Evolutionary conservation across 2,888 invertebrate species (phyloP).

Genomic region (Dione juno): DNA sequence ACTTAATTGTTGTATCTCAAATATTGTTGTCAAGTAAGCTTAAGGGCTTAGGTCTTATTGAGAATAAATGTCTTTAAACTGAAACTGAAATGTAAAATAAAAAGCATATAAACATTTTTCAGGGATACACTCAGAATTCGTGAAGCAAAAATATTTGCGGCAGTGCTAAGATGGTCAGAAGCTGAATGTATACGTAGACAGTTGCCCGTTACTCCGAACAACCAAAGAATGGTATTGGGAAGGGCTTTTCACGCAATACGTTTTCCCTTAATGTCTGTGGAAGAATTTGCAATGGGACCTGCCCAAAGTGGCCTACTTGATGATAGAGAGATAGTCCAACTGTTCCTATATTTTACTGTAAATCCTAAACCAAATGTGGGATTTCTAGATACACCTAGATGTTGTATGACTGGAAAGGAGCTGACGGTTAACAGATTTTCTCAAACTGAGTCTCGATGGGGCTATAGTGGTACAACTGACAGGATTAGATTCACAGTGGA

Average conservation of each 20-base stretch:
- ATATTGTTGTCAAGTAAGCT: no score
- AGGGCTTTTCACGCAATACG: slow-evolving; percentile 88
- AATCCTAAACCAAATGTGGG: slow-evolving; percentile 90
- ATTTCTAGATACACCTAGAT: slow-evolving; percentile 88
- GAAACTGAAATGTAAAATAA: no score
- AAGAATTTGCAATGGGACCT: slow-evolving; percentile 91
- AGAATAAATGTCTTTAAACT: no score
- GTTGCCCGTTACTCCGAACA: slow-evolving; percentile 85
- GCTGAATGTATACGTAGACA: slow-evolving; percentile 88
- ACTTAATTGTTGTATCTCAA: no score
- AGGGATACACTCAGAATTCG: slow-evolving; percentile 90
- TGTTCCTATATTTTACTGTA: slow-evolving; percentile 88
- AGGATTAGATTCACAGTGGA: slow-evolving; percentile 92
- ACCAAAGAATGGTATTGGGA: slow-evolving; percentile 88
- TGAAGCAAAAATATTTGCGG: slow-evolving; percentile 90
- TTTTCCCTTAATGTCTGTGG: slow-evolving; percentile 93
- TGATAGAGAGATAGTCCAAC: slow-evolving; percentile 89
- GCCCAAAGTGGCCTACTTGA: slow-evolving; percentile 89
- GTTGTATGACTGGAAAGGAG: slow-evolving; percentile 91
- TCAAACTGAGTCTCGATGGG: slow-evolving; percentile 91
- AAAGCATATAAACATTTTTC: slow-evolving; percentile 45
- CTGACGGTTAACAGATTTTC: slow-evolving; percentile 88
- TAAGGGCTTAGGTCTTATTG: no score
- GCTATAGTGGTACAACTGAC: slow-evolving; percentile 92
- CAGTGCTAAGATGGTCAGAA: slow-evolving; percentile 89